Evolutionary conservation across 2,888 invertebrate species (phyloP).

Genomic region (Hirtodrosophila histrioides): DNA sequence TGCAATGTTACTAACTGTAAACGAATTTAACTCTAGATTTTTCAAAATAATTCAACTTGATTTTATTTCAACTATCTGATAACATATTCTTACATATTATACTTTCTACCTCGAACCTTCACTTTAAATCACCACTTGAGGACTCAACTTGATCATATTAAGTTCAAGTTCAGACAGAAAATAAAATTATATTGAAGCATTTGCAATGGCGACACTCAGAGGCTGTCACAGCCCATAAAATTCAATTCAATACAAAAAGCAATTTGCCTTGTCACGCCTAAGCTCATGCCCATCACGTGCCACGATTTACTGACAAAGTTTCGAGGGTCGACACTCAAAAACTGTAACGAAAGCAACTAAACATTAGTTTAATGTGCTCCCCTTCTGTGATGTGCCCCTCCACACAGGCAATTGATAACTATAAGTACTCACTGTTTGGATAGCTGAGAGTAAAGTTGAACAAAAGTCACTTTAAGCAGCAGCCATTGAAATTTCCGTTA

Average conservation of each 20-base stretch:
- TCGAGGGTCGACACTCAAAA: constrained; percentile 73
- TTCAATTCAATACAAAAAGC: constrained; percentile 66
- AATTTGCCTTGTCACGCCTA: constrained; percentile 70
- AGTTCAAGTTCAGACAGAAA: constrained; percentile 6
- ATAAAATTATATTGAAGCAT: constrained; percentile 13
- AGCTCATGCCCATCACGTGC: constrained; percentile 68
- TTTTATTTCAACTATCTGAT: too few species aligned
- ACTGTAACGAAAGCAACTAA: constrained; percentile 72
- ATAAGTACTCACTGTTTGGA: constrained; percentile 60
- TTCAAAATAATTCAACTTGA: too few species aligned
- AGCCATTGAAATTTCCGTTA: constrained; percentile 76
- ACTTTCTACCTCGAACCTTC: too few species aligned
- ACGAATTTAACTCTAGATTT: too few species aligned
- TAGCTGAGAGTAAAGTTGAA: constrained; percentile 70
- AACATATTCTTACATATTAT: too few species aligned
- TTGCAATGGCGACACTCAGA: constrained; percentile 38
- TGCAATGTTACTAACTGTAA: too few species aligned
- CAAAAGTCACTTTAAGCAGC: constrained; percentile 78
- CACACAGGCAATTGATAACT: constrained; percentile 59
- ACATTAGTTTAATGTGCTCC: constrained; percentile 73
- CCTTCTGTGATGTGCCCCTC: not conserved
- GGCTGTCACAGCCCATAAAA: constrained; percentile 74
- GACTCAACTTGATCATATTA: constrained; percentile 6
- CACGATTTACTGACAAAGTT: constrained; percentile 76
- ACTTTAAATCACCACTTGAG: too few species aligned